These are phyloP conservation scores for Equus quagga DNA, from an alignment of 2,113 vertebrate genomes.

Conservation along the genomic window DNA sequence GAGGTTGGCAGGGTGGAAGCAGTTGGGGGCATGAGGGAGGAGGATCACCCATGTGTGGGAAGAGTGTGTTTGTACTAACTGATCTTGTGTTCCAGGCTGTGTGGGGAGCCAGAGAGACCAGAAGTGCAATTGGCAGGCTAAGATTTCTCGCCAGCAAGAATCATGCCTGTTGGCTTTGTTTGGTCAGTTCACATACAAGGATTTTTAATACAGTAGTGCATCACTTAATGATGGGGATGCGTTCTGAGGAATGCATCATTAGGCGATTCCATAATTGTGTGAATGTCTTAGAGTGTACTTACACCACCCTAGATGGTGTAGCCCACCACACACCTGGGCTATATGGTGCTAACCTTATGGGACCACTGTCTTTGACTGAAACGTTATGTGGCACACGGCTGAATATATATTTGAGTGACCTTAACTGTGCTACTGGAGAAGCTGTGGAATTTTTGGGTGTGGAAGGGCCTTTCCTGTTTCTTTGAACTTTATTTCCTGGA, in stretches of 20 bases:
- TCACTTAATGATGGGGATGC: too few relatives aligned
- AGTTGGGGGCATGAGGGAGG: background rate
- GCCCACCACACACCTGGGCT: too few relatives aligned
- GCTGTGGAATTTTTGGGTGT: slow-evolving; percentile 76
- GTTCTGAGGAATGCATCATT: too few relatives aligned
- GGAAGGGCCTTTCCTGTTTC: slow-evolving; percentile 75
- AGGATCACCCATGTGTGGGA: fast-evolving
- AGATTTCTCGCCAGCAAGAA: background rate
- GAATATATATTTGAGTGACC: slow-evolving; percentile 13
- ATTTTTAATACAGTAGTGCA: background rate
- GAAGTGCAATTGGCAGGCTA: background rate
- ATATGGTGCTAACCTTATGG: too few relatives aligned
- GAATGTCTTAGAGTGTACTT: too few relatives aligned
- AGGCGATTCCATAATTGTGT: too few relatives aligned
- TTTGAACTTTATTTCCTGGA: slow-evolving; percentile 79
- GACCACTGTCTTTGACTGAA: too few relatives aligned
- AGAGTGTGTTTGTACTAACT: background rate
- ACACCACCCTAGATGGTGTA: too few relatives aligned
- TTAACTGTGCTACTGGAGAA: slow-evolving; percentile 44
- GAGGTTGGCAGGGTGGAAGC: background rate
- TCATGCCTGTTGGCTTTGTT: background rate
- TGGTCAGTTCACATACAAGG: background rate
- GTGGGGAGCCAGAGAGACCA: background rate
- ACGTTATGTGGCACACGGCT: too few relatives aligned
- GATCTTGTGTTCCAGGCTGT: background rate